Conservation (phyloP, 2,888 invertebrate species). For the Nymphalis urticae region DNA sequence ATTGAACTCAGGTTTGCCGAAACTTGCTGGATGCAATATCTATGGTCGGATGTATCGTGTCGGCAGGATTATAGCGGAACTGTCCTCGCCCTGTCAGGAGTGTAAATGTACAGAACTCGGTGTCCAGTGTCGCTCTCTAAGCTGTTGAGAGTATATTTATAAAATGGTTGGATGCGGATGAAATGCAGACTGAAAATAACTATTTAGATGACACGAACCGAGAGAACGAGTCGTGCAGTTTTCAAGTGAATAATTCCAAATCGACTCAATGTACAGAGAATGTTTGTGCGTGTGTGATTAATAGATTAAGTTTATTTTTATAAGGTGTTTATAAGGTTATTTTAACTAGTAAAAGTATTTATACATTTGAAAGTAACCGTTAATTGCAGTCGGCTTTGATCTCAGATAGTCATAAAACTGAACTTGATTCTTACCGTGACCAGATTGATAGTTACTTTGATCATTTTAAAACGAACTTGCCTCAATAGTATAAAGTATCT, state of each 20-base stretch:
- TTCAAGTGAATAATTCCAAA: background rate
- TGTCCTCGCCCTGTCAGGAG: conserved; percentile 90
- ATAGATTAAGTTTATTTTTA: conserved; percentile 34
- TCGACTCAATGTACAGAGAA: conserved; percentile 49
- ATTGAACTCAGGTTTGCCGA: conserved; percentile 82
- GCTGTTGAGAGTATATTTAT: conserved; percentile 64
- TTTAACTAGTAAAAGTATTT: conserved; percentile 16
- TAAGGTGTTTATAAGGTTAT: conserved; percentile 23
- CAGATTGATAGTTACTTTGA: conserved; percentile 35
- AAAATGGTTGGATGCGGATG: conserved; percentile 16
- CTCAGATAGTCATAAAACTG: conserved; percentile 50
- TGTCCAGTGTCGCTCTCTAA: conserved; percentile 88
- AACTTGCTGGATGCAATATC: conserved; percentile 93
- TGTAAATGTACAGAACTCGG: conserved; percentile 93
- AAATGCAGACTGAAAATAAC: background rate
- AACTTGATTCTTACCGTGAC: conserved; percentile 21
- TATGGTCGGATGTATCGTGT: conserved; percentile 94
- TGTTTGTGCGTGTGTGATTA: conserved; percentile 39
- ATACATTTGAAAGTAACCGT: conserved; percentile 16
- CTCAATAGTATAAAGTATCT: conserved; percentile 36
- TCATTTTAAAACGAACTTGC: conserved; percentile 33
- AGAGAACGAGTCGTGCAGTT: conserved; percentile 1
- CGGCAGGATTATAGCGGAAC: conserved; percentile 89
- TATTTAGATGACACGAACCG: background rate
- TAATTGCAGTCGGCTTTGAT: conserved; percentile 51